Evolutionary conservation across 2,888 invertebrate genomes (phyloP).

Genomic region (Mythimna pallens): DNA sequence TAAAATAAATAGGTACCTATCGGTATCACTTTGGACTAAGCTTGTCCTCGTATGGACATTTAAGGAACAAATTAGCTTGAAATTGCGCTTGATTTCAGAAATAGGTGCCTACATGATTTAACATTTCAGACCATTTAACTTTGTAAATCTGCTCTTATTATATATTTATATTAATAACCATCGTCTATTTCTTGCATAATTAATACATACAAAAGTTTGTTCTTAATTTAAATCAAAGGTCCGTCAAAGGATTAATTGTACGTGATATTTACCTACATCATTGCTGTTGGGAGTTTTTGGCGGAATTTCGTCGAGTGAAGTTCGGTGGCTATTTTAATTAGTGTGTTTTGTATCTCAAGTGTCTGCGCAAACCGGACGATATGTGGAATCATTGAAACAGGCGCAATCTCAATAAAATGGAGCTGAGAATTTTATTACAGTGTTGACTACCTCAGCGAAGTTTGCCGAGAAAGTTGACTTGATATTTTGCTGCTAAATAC

Average conservation of each 20-base stretch:
- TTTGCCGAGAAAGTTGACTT: too few relatives aligned
- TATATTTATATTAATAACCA: background rate
- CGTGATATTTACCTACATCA: too few relatives aligned
- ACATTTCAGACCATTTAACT: background rate
- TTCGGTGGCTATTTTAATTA: too few relatives aligned
- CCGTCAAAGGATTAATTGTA: background rate
- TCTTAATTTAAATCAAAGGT: background rate
- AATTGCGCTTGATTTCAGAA: background rate
- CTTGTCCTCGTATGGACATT: constrained; percentile 11
- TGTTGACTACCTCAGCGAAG: too few relatives aligned
- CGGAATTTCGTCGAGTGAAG: too few relatives aligned
- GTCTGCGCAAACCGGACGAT: too few relatives aligned
- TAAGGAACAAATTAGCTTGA: background rate
- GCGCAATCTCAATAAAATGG: too few relatives aligned
- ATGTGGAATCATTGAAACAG: too few relatives aligned
- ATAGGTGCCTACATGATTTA: background rate
- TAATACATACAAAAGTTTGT: background rate
- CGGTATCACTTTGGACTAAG: constrained; percentile 13
- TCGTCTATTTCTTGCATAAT: background rate
- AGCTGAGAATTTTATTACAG: too few relatives aligned
- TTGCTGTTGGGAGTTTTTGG: too few relatives aligned
- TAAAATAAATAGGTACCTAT: constrained; percentile 23
- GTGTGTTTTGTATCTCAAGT: too few relatives aligned
- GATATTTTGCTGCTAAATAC: too few relatives aligned
- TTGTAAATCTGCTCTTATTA: background rate